A percentile compares a stretch with the other conserved stretches of the same genome.
phyloP scores from a whole-genome alignment of 2,113 vertebrate species.

The Carettochelys insculpta region DNA sequence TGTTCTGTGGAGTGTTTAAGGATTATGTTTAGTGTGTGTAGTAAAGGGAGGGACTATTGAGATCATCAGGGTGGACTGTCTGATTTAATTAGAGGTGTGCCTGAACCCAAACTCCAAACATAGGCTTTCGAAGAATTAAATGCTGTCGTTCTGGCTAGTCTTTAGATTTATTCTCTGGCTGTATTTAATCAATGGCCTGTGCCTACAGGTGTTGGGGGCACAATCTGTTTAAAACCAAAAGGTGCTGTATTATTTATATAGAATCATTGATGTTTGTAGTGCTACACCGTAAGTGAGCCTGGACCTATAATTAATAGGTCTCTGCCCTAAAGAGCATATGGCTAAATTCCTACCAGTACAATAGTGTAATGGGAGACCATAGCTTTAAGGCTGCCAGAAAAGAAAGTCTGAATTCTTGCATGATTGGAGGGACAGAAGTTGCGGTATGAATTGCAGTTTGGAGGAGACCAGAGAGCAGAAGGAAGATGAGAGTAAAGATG shows the following conservation, averaged over 20 bases:
- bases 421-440: not conserved
- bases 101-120: not conserved
- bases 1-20: not conserved
- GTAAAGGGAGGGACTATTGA: not conserved
- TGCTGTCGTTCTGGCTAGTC: not conserved
- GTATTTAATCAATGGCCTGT: conserved; percentile 17
- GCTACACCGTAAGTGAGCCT: not conserved
- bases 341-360: not conserved
- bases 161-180: not conserved
- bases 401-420: not conserved
- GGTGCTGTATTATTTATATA: not conserved
- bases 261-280: not conserved
- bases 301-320: not conserved
- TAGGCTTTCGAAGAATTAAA: not conserved
- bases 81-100: not conserved
- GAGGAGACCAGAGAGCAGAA: not conserved
- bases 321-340: not conserved
- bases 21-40: not conserved
- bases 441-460: not conserved
- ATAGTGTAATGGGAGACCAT: fast-evolving
- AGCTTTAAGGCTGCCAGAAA: not conserved
- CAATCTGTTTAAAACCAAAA: not conserved
- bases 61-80: not conserved
- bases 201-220: not conserved
- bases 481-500: not conserved